Evolutionary conservation across 2,113 vertebrate genomes (phyloP), one percentile per base, ranked within the genome.

Genomic region (Urocolius indicus): DNA sequence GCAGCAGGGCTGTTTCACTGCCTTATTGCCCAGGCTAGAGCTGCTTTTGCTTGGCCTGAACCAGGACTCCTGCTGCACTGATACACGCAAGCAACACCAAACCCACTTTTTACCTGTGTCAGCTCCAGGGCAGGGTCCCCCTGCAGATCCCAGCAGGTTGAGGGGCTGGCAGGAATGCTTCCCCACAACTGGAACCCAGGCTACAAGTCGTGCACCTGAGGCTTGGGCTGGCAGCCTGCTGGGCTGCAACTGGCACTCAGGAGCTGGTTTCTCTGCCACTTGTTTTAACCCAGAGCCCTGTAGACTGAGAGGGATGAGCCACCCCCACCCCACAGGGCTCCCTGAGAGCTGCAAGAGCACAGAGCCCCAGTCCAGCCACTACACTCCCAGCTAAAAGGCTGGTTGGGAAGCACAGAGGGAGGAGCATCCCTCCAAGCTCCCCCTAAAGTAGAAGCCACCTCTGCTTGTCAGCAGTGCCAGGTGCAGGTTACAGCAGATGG

Each of bases 301-400:
- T 7, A 9, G 45, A 58, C 3, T 7, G 11, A 48, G 5, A 4
- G 10, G 23, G 27, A 19, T 59, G 1, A 0, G 7, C 16, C 0
- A 48, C 13, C 38, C 69, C 58, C 73, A 71, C 24, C 38, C 41
- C 48, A 76, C 5, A 9, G 1, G 9, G 38, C 57, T 63, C 49
- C 24, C 54, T 29, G 3, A 30, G 62, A 62, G 63, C 10, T 4
- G 1, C 23, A 62, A 36, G 76, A 38, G 29, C 0, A 5, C 76
- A 72, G 57, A 52, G 24, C 49, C 76, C 29, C 71, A 24, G 71
- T n/a, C 24, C 52, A 15, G 13, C 41, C 45, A 10, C 52, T 49
- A 16, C 30, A 1, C 74, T 61, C 18, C 32, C 52, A 83, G 73
- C 68, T 51, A 73, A 77, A 80, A 92, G 83, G 89, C 76, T 62